Conservation (phyloP, 2,797 vertebrate species). For the Lutra lutra region DNA sequence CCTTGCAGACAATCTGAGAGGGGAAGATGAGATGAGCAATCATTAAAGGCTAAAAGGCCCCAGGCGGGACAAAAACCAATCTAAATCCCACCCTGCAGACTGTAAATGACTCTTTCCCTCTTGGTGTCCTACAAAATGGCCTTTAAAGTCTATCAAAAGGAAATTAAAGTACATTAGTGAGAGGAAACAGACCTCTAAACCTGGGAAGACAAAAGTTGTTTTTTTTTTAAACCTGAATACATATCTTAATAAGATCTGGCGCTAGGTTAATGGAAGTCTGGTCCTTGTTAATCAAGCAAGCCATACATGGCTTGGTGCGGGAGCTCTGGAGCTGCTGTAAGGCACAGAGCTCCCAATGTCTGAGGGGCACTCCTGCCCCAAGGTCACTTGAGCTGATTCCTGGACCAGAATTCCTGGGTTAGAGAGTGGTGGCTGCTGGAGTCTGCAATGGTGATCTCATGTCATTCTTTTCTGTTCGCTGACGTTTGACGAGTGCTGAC, state of each 20-base stretch:
- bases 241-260: background rate
- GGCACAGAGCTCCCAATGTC: accelerated
- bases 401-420: background rate
- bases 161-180: background rate
- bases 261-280: background rate
- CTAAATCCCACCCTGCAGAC: background rate
- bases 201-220: background rate
- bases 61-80: background rate
- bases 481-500: background rate
- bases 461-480: background rate
- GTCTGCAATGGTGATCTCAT: background rate
- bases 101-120: background rate
- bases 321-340: background rate
- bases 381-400: accelerated
- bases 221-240: background rate
- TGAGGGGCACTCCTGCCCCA: background rate
- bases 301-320: no score
- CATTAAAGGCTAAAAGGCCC: background rate
- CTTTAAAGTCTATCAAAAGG: constrained; percentile 29
- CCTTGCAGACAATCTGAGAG: background rate
- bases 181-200: constrained; percentile 8
- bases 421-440: no score
- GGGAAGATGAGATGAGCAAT: background rate
- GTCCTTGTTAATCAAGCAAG: background rate
- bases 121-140: background rate